These are phyloP conservation scores for Dolomedes plantarius DNA, from an alignment of 2,888 invertebrate species.

Conservation along the genomic window DNA sequence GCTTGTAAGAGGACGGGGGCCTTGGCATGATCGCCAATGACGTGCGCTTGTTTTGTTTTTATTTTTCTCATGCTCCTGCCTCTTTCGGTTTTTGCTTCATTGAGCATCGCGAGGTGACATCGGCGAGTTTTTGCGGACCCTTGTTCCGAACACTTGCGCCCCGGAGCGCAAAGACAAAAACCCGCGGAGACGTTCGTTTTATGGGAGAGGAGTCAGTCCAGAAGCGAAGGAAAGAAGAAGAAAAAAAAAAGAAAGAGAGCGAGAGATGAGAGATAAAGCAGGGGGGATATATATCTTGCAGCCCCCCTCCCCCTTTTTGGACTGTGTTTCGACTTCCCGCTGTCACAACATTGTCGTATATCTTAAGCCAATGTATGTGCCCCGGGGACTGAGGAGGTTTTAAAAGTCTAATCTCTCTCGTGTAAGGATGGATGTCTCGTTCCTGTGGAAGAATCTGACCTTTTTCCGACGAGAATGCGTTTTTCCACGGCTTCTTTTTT, in stretches of 20 bases:
- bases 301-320: background rate
- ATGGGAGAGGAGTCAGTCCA: background rate
- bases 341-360: constrained; percentile 69
- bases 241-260: background rate
- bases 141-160: constrained; percentile 43
- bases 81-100: constrained; percentile 44
- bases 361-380: constrained; percentile 38
- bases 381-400: constrained; percentile 10
- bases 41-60: too few species aligned
- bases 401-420: constrained; percentile 32
- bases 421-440: background rate
- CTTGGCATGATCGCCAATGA: background rate
- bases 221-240: too few species aligned
- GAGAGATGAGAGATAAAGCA: background rate
- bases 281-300: constrained; percentile 37
- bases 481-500: background rate
- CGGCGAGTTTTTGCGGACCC: constrained; percentile 38
- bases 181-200: background rate
- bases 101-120: constrained; percentile 54
- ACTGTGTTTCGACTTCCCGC: constrained; percentile 25
- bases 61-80: constrained; percentile 15
- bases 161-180: background rate
- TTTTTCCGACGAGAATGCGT: background rate
- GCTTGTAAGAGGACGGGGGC: too few species aligned
- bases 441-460: background rate